phyloP scores from a whole-genome alignment of 2,888 invertebrate genomes.

The Falcaria lacertinaria region DNA sequence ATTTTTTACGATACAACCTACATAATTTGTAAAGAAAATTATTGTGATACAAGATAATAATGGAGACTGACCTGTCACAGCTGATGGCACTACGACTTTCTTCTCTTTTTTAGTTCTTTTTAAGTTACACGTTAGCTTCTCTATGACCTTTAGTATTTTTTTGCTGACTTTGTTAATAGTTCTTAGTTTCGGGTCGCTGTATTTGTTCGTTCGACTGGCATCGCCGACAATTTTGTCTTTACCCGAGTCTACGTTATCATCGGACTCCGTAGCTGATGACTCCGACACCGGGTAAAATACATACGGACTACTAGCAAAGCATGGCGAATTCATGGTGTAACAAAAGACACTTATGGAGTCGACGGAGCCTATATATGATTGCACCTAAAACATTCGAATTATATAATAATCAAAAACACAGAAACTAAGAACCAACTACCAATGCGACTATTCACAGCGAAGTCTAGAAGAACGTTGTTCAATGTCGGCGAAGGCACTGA shows the following conservation, averaged over 20 bases:
- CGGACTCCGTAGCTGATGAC: constrained; percentile 69
- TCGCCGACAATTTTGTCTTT: constrained; percentile 57
- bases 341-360: too few species aligned
- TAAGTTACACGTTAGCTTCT: constrained; percentile 66
- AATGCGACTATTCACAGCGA: constrained; percentile 42
- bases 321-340: constrained; percentile 59
- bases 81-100: constrained; percentile 31
- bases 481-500: constrained; percentile 54
- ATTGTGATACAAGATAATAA: too few species aligned
- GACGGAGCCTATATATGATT: too few species aligned
- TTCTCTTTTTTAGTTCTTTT: constrained; percentile 52
- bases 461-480: constrained; percentile 48
- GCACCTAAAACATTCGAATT: too few species aligned
- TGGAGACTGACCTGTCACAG: constrained; percentile 29
- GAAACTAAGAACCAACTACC: too few species aligned
- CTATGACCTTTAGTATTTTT: constrained; percentile 68
- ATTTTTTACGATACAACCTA: too few species aligned
- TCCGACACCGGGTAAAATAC: constrained; percentile 71
- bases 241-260: constrained; percentile 64
- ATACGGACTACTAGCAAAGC: constrained; percentile 61
- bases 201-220: constrained; percentile 60
- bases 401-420: too few species aligned
- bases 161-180: constrained; percentile 75
- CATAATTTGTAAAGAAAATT: too few species aligned
- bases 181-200: constrained; percentile 68